Base-by-base conservation (phyloP, 1,140 invertebrate species). In the Carcinoscorpius rotundicauda region DNA sequence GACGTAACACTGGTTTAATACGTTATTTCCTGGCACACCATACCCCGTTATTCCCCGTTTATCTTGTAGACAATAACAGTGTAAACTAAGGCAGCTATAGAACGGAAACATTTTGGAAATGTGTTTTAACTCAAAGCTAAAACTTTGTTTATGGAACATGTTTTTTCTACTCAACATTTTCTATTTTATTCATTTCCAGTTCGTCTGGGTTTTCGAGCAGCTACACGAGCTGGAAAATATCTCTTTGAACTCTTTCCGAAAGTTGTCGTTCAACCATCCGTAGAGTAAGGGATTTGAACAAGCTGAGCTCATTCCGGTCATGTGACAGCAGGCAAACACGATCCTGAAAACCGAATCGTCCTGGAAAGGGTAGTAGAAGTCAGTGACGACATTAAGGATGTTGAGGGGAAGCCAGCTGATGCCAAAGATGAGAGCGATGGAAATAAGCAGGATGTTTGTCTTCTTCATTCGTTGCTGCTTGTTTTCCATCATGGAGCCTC, bases 351-450 rank as follows among this genome's bases (percentile, higher is more conserved):
- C 64, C 53, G 80, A 78, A 62, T 81, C 75, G 51, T 81, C 71
- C 4, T 81, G 76, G 3, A 80, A 78, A 49, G 80, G 77, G 11
- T 79, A 76, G 62, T 81, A 80, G 10, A 86, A 81, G 73, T 93
- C 89, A 0, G 85, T 83, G 49, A 88, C 81, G 11, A 91, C 76
- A 76, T 92, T 93, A 75, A 86, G 86, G 4, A 90, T 81, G 74
- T 92, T 91, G 58, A 93, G 74, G 0, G 90, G 90, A 70, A 93
- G 74, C 90, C 90, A 93, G 68, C 87, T 89, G 11, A 91, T 82
- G 0, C 86, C 86, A 74, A 91, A 93, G 3, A 91, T 89, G 6
- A 91, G 77, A 4, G 87, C 86, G 65, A 93, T 92, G 48, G 84
- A 84, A 60, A 88, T 83, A 0, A 93, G 78, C 3, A 93, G 81